Evolutionary conservation across 2,797 vertebrate genomes (phyloP).

Genomic region (Liasis olivaceus): DNA sequence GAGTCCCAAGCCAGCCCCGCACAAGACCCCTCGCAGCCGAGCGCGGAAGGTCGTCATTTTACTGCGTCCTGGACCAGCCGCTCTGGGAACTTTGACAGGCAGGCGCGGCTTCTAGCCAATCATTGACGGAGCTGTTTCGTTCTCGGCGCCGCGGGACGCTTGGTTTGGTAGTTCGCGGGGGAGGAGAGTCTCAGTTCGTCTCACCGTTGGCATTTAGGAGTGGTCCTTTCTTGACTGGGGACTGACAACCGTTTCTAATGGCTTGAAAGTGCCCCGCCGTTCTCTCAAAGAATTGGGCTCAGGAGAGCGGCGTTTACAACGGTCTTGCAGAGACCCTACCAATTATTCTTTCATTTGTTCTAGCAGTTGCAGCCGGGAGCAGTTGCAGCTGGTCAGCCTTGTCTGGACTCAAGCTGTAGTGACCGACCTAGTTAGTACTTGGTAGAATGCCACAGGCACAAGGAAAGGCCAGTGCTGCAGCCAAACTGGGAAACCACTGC

Average conservation of each 20-base stretch:
- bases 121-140: neutral
- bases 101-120: neutral
- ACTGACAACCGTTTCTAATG: neutral
- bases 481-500: neutral
- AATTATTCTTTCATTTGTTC: neutral
- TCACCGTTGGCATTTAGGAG: neutral
- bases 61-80: accelerated
- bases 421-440: neutral
- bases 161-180: neutral
- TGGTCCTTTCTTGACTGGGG: neutral
- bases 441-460: neutral
- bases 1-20: neutral
- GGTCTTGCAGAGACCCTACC: neutral
- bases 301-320: neutral
- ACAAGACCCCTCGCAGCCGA: neutral
- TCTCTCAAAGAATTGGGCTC: neutral
- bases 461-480: neutral
- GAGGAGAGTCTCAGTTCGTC: neutral
- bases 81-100: neutral
- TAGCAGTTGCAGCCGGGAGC: neutral
- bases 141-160: too few species aligned
- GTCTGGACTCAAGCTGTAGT: neutral
- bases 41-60: neutral
- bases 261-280: neutral
- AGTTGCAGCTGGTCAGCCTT: neutral